Evolutionary conservation across 2,888 invertebrate species (phyloP), one percentile per base, ranked within the genome.

Genomic region (Amorpha juglandis): DNA sequence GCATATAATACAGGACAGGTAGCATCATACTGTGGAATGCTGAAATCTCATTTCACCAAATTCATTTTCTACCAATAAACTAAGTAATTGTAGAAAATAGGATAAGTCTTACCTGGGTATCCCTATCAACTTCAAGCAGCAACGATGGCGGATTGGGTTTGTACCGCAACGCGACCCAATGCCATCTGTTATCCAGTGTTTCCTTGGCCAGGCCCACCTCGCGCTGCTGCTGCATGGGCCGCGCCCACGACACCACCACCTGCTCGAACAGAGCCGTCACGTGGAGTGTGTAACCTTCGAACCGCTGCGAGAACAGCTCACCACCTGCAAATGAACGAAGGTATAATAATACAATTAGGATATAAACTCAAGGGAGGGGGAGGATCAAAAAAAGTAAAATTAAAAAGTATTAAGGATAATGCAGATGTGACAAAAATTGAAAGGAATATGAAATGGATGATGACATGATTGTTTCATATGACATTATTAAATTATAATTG

Each of bases 111-210:
- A 88, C 88, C 89, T 90, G 89, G 21, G 87, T 80, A 65, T 91
- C 89, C 50, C 81, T 82, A 74, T 93, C 92, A 58, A 93, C 88
- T 69, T 90, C 88, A 0, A 93, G 84, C 74, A 90, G 79, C 72
- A 92, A 74, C 58, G 89, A 84, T 65, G 92, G 92, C 69, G 92
- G 92, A 71, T 83, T 86, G 71, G 90, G 88, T 70, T 86, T 80
- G 86, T 96, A 95, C 63, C 95, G 91, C 62, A 97, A 87, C 81
- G 95, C 95, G 64, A 96, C 95, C 80, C 95, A 95, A 88, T 97
- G 97, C 97, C 97, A 97, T 79, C 93, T 95, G 89, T 97, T 97
- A 92, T 97, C 96, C 68, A 97, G 93, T 72, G 97, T 95, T 80
- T 95, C 95, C 68, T 95, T 95, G 64, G 93, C 93, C 68, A 97